A percentile compares a stretch with the other conserved stretches of the same genome.
Conservation (phyloP, 2,888 invertebrate species). For the Beris chalybata region DNA sequence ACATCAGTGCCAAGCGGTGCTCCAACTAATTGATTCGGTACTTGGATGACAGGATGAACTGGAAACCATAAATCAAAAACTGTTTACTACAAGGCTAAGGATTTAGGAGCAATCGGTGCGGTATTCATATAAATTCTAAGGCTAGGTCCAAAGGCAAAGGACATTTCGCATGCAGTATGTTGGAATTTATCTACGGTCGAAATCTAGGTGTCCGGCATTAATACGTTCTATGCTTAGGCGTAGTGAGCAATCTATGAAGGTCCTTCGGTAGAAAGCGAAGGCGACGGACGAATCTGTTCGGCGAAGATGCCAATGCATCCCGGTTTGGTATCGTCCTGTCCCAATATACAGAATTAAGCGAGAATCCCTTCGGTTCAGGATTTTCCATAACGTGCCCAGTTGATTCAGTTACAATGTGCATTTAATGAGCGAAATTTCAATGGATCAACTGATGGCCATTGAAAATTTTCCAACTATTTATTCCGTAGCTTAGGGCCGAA, state of each 20-base stretch:
- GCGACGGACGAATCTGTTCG: too few relatives aligned
- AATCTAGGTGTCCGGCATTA: slow-evolving; percentile 27
- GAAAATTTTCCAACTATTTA: slow-evolving; percentile 36
- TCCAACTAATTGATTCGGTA: slow-evolving; percentile 89
- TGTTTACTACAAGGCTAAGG: slow-evolving; percentile 32
- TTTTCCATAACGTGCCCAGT: slow-evolving; percentile 31
- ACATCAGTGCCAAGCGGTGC: slow-evolving; percentile 86
- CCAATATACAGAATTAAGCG: slow-evolving; percentile 28
- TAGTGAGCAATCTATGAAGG: too few relatives aligned
- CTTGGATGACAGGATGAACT: slow-evolving; percentile 91
- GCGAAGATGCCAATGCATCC: neutral
- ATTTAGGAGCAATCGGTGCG: neutral
- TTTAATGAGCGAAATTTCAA: slow-evolving; percentile 38
- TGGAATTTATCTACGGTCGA: neutral
- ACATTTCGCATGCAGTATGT: slow-evolving; percentile 30
- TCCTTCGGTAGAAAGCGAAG: too few relatives aligned
- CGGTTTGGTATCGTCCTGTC: neutral
- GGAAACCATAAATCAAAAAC: slow-evolving; percentile 50
- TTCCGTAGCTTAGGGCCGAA: neutral
- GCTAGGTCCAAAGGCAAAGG: neutral
- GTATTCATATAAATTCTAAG: neutral
- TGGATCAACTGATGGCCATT: slow-evolving; percentile 36
- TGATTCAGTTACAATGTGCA: slow-evolving; percentile 36
- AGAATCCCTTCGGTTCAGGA: slow-evolving; percentile 32
- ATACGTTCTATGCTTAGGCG: too few relatives aligned